Evolutionary conservation across 2,113 vertebrate species (phyloP).

Genomic region (Charina bottae): DNA sequence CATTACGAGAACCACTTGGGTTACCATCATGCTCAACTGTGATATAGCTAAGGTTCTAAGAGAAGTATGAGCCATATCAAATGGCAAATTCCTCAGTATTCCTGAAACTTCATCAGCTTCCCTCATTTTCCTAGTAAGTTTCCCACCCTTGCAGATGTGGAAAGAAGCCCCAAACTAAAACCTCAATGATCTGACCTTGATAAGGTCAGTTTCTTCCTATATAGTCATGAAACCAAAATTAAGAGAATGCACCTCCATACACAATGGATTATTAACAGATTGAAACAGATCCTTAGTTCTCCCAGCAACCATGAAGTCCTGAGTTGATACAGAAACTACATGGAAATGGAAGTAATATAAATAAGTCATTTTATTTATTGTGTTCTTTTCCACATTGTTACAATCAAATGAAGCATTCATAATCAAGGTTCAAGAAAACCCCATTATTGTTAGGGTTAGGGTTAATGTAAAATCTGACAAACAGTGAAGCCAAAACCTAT

Average conservation of each 20-base stretch:
- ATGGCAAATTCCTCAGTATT: neutral
- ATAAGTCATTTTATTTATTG: neutral
- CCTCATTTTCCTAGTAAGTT: neutral
- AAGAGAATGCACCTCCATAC: neutral
- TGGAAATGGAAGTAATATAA: neutral
- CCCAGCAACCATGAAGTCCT: neutral
- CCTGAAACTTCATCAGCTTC: neutral
- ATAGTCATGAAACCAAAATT: neutral
- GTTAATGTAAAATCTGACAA: neutral
- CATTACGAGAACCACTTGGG: too few species aligned
- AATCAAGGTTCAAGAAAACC: neutral
- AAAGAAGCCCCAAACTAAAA: neutral
- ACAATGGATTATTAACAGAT: neutral
- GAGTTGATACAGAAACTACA: neutral
- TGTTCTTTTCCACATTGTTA: neutral
- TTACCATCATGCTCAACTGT: too few species aligned
- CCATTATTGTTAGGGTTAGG: neutral
- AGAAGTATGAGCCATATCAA: neutral
- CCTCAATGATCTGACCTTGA: neutral
- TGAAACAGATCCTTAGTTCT: neutral
- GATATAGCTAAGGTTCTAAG: neutral
- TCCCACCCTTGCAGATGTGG: neutral
- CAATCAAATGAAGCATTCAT: neutral
- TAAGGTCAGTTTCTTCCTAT: neutral
- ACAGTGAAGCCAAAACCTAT: neutral